Evolutionary conservation across 2,113 vertebrate genomes (phyloP).

Genomic region (Terrapene triunguis): DNA sequence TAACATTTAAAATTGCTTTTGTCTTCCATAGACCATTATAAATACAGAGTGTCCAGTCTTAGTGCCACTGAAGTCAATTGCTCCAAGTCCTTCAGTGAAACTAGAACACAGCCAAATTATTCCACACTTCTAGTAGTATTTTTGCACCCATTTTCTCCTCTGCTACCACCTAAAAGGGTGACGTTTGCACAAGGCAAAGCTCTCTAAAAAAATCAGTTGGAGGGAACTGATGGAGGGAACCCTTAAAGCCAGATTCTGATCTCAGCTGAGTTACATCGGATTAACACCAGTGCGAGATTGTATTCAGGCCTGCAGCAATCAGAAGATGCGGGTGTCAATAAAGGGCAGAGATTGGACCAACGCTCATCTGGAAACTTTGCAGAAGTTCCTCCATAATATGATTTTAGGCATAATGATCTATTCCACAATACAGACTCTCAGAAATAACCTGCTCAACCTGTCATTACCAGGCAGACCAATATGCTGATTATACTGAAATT

Average conservation of each 20-base stretch:
- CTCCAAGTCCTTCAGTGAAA: neutral
- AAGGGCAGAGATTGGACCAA: neutral
- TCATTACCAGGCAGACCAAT: constrained; percentile 52
- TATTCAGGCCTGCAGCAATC: neutral
- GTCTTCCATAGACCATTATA: constrained; percentile 32
- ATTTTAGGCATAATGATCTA: constrained; percentile 56
- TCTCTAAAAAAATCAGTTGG: neutral
- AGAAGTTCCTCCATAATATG: neutral
- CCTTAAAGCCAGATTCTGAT: neutral
- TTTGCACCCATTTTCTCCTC: neutral
- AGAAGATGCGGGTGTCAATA: neutral
- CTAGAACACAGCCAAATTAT: neutral
- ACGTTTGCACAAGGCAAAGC: neutral
- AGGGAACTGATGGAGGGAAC: neutral
- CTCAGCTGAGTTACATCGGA: neutral
- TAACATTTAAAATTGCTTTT: constrained; percentile 61
- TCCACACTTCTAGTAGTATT: neutral
- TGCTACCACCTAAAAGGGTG: neutral
- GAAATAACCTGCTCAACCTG: constrained; percentile 61
- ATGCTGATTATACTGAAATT: constrained; percentile 52
- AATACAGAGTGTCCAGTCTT: constrained; percentile 29
- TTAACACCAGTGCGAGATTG: neutral
- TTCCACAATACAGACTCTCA: constrained; percentile 55
- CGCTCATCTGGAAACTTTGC: neutral
- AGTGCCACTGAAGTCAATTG: neutral